Evolutionary conservation across 2,888 invertebrate genomes (phyloP), one percentile per base, ranked within the genome.

Genomic region (Drosophila affinis): DNA sequence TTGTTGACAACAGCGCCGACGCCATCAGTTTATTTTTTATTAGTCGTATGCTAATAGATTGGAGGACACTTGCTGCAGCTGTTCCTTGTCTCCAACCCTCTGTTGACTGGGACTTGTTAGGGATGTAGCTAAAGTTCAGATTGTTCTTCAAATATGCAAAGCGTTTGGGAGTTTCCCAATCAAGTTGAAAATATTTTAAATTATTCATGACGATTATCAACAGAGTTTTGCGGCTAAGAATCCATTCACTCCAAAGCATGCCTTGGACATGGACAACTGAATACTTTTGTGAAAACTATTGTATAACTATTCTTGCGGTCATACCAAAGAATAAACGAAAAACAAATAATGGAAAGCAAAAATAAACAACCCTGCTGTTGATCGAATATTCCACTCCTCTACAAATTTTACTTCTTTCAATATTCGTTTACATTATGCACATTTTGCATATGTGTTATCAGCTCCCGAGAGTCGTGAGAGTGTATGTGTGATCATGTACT

Each of bases 41-140:
- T 77, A 77, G 77, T 76, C 77, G 81, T 87, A 84, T 87, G 83
- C 79, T 87, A 87, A 84, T 87, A 84, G 70, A 84, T 82, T 85
- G 63, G 57, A 67, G 65, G 60, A 75, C 63, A 67, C 68, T 74
- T 70, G 61, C 67, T 77, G 58, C 82, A 75, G 79, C 65, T 81
- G 78, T 68, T 75, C 21, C 54, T 67, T 64, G 47, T 29, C 34
- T n/a, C 21, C 27, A 27, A 7, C 9, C 29, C 29, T 6, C 39
- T 59, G 51, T 48, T 12, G n/a, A 60, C 39, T 32, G 48, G 49
- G 55, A 58, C 63, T 68, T 49, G 17, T 18, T 21, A 55, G 27
- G 68, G 63, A 12, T 47, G 47, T 1, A 17, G 27, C 60, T 32
- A 56, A 62, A 68, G 45, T 57, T 72, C 53, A 62, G 62, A 57